Percentiles rank a stretch among this genome's conserved stretches.
Conservation (phyloP, 2,888 invertebrate species). For the Cryptocheilus praepositus region DNA sequence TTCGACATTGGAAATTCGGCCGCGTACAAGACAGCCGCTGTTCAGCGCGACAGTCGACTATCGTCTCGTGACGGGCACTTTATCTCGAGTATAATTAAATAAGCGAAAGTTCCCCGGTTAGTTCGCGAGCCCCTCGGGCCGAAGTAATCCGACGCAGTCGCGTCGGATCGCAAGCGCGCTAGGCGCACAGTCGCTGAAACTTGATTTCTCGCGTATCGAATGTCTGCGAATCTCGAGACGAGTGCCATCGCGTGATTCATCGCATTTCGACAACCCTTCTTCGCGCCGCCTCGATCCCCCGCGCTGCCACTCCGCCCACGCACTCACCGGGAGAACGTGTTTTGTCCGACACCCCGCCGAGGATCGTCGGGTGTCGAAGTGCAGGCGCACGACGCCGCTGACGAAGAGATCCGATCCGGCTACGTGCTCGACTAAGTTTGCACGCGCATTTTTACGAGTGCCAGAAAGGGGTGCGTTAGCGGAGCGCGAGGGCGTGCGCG, state of each 20-base stretch:
- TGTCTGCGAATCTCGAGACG: conserved; percentile 9
- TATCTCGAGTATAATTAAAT: too few relatives aligned
- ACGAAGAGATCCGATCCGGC: conserved; percentile 13
- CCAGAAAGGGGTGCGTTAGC: conserved; percentile 33
- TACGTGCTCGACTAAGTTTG: conserved; percentile 51
- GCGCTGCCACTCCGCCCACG: neutral
- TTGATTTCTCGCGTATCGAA: neutral
- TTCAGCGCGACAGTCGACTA: too few relatives aligned
- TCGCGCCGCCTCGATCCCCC: neutral
- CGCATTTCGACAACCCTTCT: conserved; percentile 14
- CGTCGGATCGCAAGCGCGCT: neutral
- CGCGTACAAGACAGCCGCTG: too few relatives aligned
- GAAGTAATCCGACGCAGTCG: neutral
- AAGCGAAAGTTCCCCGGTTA: too few relatives aligned
- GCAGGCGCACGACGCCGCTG: too few relatives aligned
- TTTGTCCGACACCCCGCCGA: neutral
- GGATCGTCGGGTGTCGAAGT: neutral
- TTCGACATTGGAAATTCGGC: too few relatives aligned
- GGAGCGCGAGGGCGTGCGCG: conserved; percentile 14
- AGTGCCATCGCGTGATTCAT: conserved; percentile 12
- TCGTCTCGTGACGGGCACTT: too few relatives aligned
- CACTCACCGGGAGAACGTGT: neutral
- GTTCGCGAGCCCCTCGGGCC: neutral
- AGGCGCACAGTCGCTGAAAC: neutral
- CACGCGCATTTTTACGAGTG: conserved; percentile 52